Evolutionary conservation across 1,140 invertebrate species (phyloP).

Genomic region (Paraescarpia echinospica): DNA sequence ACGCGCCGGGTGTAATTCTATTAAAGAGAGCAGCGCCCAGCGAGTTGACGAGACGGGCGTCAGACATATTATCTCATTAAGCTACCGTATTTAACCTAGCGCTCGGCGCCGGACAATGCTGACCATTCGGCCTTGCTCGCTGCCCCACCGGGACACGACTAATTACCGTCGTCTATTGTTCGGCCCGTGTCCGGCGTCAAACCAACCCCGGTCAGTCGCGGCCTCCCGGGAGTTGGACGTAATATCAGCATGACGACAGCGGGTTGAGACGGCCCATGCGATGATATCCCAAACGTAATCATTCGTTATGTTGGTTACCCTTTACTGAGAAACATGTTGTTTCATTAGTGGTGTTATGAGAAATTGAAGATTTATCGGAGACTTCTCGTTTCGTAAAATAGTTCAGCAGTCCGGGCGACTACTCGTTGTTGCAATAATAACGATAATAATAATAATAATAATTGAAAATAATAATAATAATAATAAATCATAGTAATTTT

Average conservation of each 20-base stretch:
- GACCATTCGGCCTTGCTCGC: neutral
- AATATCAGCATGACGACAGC: neutral
- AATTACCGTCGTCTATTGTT: neutral
- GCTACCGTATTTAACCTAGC: neutral
- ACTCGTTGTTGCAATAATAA: too few species aligned
- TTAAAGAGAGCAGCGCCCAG: neutral
- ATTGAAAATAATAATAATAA: too few species aligned
- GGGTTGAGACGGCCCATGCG: neutral
- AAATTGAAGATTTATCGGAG: neutral
- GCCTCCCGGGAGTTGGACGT: neutral
- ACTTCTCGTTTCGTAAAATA: neutral
- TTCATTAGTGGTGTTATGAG: neutral
- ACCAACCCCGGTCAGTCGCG: neutral
- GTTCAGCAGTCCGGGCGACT: too few species aligned
- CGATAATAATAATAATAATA: too few species aligned
- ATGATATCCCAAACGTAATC: neutral
- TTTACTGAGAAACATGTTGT: neutral
- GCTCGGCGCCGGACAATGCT: neutral
- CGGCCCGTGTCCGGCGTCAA: neutral
- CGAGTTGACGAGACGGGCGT: neutral
- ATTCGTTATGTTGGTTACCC: neutral
- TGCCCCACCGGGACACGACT: neutral
- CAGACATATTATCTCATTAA: conserved; percentile 1
- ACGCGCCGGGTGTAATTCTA: neutral
- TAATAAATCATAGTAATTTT: too few species aligned